Evolutionary conservation across 2,113 vertebrate species (phyloP).

Genomic region (Nibea coibor): DNA sequence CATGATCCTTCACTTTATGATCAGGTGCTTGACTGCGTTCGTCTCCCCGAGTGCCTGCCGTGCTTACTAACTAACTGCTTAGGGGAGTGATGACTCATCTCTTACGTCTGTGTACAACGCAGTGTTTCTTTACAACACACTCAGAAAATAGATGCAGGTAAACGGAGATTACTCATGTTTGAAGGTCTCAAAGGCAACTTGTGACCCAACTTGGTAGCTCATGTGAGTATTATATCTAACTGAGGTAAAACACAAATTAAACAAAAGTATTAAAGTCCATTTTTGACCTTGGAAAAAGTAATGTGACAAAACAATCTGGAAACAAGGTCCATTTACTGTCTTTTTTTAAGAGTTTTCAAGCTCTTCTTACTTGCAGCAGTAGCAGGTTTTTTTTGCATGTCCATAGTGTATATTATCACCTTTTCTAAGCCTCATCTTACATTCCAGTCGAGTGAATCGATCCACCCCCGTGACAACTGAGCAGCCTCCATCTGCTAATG

Average conservation of each 20-base stretch:
- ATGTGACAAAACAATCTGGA: neutral
- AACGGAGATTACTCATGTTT: neutral
- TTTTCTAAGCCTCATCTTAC: neutral
- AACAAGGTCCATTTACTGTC: neutral
- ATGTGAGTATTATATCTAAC: neutral
- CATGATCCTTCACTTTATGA: constrained; percentile 43
- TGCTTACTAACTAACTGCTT: constrained; percentile 41
- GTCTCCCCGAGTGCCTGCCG: constrained; percentile 30
- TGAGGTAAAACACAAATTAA: neutral
- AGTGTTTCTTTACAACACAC: constrained; percentile 7
- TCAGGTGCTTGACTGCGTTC: constrained; percentile 41
- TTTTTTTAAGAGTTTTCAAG: neutral
- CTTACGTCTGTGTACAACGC: constrained; percentile 5
- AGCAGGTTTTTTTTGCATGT: neutral
- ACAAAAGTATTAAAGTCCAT: neutral
- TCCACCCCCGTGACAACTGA: neutral
- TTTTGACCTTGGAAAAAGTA: neutral
- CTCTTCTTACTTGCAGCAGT: neutral
- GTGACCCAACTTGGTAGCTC: neutral
- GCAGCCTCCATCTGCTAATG: neutral
- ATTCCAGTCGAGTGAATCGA: neutral
- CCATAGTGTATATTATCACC: neutral
- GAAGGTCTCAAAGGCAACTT: neutral
- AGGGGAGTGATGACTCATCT: constrained; percentile 52
- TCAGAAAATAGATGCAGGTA: neutral